Base-by-base conservation (phyloP, 2,888 invertebrate species). In the Melikaiella ostensackeni region DNA sequence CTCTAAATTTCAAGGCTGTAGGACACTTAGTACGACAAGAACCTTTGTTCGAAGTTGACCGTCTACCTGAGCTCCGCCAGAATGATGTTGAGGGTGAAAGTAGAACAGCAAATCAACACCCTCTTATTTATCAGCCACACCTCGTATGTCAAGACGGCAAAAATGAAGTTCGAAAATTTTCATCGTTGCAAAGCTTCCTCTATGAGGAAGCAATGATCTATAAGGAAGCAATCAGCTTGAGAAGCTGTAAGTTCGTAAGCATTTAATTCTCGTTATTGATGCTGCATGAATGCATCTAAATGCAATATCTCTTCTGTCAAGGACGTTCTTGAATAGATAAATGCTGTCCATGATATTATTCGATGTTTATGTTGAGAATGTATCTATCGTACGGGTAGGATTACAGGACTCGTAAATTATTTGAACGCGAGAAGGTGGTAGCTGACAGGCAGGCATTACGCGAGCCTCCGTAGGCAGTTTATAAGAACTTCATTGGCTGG, bases 351-450 rank as follows among this genome's bases (percentile, higher is more conserved):
- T 24, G 38, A 64, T 38, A 64, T 42, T 42, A 64, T 38, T 24
- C 33, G 64, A 38, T 42, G 64, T 64, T 42, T 42, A 42, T 64
- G 38, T 64, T 64, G 21, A 64, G 38, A 64, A 64, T 24, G 64
- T 64, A 64, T 64, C 38, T 64, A 64, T 64, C 64, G 38, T 21
- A 38, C 64, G 64, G 64, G 9, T 64, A 64, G 24, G 35, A 64
- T 64, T 64, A 64, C 64, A 64, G 64, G 38, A 64, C 64, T 64
- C 64, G 64, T 64, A 64, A 64, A 64, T 64, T 64, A 64, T 38
- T 64, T 64, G 38, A 38, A 38, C 64, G 38, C 64, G 64, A 64
- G 64, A 64, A 64, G 64, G 64, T 64, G 64, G 64, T 64, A 64
- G 64, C 64, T 64, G 64, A 64, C 64, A 64, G 38, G 38, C 38